phyloP scores from a whole-genome alignment of 2,797 vertebrate species.

The Typhlichthys subterraneus region DNA sequence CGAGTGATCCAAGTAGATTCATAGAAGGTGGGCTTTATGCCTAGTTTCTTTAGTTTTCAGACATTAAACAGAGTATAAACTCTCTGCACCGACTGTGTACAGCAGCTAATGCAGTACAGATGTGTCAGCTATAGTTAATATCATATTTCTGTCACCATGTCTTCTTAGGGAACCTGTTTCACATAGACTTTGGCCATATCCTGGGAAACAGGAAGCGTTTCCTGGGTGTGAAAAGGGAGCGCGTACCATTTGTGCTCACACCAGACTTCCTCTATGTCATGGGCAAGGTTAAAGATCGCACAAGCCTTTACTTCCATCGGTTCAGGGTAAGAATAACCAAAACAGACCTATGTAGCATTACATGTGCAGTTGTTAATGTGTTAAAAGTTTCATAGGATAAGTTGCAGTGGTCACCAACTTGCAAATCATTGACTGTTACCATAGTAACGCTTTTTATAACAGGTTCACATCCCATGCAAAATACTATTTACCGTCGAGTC shows the following conservation, averaged over 20 bases:
- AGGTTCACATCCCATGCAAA: too few species aligned
- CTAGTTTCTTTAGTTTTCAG: too few species aligned
- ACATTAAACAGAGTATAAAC: too few species aligned
- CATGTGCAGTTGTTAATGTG: not conserved
- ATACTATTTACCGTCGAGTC: too few species aligned
- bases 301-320: conserved; percentile 77
- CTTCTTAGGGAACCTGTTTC: conserved; percentile 79
- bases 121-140: not conserved
- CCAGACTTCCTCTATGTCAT: conserved; percentile 83
- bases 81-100: too few species aligned
- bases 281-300: conserved; percentile 68
- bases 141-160: not conserved
- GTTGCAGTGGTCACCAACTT: too few species aligned
- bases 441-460: too few species aligned
- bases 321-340: conserved; percentile 68
- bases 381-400: too few species aligned
- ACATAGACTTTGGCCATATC: conserved; percentile 85
- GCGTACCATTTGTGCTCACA: conserved; percentile 82
- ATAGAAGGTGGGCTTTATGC: too few species aligned
- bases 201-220: conserved; percentile 81
- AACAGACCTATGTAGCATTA: too few species aligned
- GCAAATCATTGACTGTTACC: too few species aligned
- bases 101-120: not conserved
- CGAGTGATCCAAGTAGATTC: too few species aligned
- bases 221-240: conserved; percentile 75